Evolutionary conservation across 1,140 invertebrate species (phyloP).

Genomic region (Onthophagus taurus): DNA sequence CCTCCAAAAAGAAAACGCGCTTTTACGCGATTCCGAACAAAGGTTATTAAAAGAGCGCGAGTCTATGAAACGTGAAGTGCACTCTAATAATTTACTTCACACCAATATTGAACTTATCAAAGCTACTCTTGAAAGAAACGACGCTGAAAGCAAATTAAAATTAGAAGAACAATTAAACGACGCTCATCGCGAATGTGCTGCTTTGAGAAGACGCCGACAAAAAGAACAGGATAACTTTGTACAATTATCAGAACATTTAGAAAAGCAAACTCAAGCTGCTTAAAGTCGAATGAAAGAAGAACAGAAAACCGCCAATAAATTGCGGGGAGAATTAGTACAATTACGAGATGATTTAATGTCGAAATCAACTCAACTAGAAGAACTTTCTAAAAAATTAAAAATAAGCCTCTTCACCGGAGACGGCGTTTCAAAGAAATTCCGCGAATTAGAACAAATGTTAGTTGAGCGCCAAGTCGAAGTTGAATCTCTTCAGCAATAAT

Average conservation of each 20-base stretch:
- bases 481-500: constrained; percentile 58
- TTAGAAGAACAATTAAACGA: constrained; percentile 71
- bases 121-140: constrained; percentile 69
- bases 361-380: constrained; percentile 54
- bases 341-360: constrained; percentile 48
- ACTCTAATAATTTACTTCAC: constrained; percentile 64
- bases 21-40: constrained; percentile 63
- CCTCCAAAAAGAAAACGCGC: constrained; percentile 62
- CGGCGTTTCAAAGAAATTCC: constrained; percentile 50
- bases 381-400: constrained; percentile 57
- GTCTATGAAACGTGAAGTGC: constrained; percentile 59
- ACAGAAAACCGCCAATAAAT: constrained; percentile 49
- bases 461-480: constrained; percentile 56
- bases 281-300: constrained; percentile 59
- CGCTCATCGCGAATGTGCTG: constrained; percentile 66
- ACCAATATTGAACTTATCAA: constrained; percentile 76
- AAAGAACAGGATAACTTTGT: constrained; percentile 69
- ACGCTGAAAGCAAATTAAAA: constrained; percentile 66
- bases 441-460: constrained; percentile 65
- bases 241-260: constrained; percentile 53
- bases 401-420: constrained; percentile 36
- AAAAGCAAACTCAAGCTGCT: constrained; percentile 52
- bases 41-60: constrained; percentile 72
- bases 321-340: constrained; percentile 51
- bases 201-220: constrained; percentile 62